Evolutionary conservation across 2,113 vertebrate genomes (phyloP), one percentile per base, ranked within the genome.

Genomic region (Naja naja): DNA sequence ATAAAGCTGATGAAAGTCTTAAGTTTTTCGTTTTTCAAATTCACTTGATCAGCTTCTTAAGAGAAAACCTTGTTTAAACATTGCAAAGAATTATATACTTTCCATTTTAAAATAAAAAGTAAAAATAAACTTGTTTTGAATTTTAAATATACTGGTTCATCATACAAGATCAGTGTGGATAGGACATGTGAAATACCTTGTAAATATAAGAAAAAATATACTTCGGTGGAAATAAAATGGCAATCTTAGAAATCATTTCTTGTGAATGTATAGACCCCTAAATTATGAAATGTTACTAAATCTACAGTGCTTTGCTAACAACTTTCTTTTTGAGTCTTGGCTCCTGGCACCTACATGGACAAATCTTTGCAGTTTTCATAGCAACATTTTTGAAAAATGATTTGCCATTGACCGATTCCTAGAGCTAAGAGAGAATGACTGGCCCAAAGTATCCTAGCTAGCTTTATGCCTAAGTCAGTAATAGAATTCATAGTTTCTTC

Each of bases 1-100:
- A 88, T 93, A 89, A 94, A 34, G 49, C 74, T 60, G 30, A 20
- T 90, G 47, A 95, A 92, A 89, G 92, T 60, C 54, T 93, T 95
- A 94, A 91, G 92, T 91, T 87, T 6, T 0, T 90, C 18, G 20
- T 93, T 1, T 95, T 94, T 49, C 49, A 8, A 54, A 85, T 56
- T 30, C 23, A 55, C 7, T 81, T 90, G 27, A 89, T 16, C 52
- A 90, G 91, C 91, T 92, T 58, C 7, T 25, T 74, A 54, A 88
- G 52, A 47, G 55, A 3, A 20, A 47, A 55, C 25, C 8, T 39
- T 43, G 34, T 20, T 43, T 81, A 10, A 81, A 81, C 34, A 81
- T 9, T 43, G 74, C 34, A 81, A 81, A 81, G 18, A 81, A 81
- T 43, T 43, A 39, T 23, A 81, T 39, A 43, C 34, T 81, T 81